Conservation (phyloP, 2,797 vertebrate genomes). For the Periparus ater region DNA sequence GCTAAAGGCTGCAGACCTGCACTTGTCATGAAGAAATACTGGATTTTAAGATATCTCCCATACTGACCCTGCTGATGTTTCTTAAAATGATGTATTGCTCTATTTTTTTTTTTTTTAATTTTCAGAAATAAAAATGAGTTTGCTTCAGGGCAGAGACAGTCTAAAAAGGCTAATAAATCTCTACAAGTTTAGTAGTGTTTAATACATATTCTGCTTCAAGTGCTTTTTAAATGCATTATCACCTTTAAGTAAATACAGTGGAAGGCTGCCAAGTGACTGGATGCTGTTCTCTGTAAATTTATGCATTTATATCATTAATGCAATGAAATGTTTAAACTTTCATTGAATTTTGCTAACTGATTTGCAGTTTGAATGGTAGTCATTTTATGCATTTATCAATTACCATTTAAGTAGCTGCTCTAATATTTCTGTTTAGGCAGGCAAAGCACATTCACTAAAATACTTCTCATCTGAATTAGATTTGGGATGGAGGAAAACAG, state of each 20-base stretch:
- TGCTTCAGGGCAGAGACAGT: slow-evolving; percentile 65
- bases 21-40: slow-evolving; percentile 37
- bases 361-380: slow-evolving; percentile 58
- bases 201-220: slow-evolving; percentile 63
- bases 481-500: slow-evolving; percentile 34
- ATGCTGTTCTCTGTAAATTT: slow-evolving; percentile 24
- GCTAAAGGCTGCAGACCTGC: slow-evolving; percentile 15
- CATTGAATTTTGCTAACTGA: slow-evolving; percentile 65
- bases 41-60: slow-evolving; percentile 4
- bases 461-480: slow-evolving; percentile 34
- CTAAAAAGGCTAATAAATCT: slow-evolving; percentile 76
- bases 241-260: slow-evolving; percentile 69
- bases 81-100: slow-evolving; percentile 52
- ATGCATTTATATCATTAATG: slow-evolving; percentile 64
- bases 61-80: neutral
- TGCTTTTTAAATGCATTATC: slow-evolving; percentile 68
- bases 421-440: slow-evolving; percentile 63
- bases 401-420: slow-evolving; percentile 54
- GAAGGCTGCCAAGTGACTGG: slow-evolving; percentile 46
- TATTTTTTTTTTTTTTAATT: slow-evolving; percentile 35
- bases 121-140: slow-evolving; percentile 62
- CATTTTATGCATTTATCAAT: slow-evolving; percentile 66
- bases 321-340: slow-evolving; percentile 50
- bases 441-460: slow-evolving; percentile 41
- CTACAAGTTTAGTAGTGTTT: slow-evolving; percentile 49